phyloP scores from a whole-genome alignment of 2,888 invertebrate genomes.

The Drosophila lutescens region DNA sequence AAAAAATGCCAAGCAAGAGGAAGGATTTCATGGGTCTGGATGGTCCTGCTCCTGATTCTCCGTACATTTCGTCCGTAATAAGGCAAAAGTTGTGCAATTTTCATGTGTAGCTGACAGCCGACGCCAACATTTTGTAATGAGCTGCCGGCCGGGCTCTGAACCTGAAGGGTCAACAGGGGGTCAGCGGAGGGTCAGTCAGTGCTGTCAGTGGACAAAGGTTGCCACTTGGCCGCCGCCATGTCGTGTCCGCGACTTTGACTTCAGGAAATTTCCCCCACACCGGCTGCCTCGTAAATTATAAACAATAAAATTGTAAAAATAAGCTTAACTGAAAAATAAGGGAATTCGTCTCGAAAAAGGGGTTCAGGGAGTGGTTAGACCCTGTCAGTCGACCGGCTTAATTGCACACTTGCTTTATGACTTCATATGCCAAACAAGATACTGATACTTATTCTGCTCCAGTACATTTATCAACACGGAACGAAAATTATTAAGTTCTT shows the following conservation, averaged over 20 bases:
- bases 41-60: constrained; percentile 25
- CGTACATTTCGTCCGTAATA: constrained; percentile 68
- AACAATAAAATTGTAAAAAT: constrained; percentile 70
- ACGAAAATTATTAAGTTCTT: neutral
- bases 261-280: constrained; percentile 33
- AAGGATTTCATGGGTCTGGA: constrained; percentile 42
- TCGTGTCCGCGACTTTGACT: constrained; percentile 52
- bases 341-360: constrained; percentile 5
- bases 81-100: constrained; percentile 80
- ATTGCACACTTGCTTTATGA: constrained; percentile 81
- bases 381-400: constrained; percentile 56
- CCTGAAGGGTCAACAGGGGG: constrained; percentile 22
- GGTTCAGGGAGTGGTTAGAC: constrained; percentile 22
- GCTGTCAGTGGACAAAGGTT: constrained; percentile 54
- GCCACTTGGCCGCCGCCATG: constrained; percentile 42
- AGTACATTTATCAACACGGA: constrained; percentile 6
- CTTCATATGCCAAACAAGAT: constrained; percentile 61
- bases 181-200: constrained; percentile 3
- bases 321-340: constrained; percentile 32
- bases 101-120: constrained; percentile 79
- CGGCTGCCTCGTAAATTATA: constrained; percentile 62
- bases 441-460: neutral
- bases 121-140: constrained; percentile 66
- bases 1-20: constrained; percentile 22
- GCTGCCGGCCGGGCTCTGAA: constrained; percentile 30